Base-by-base conservation (phyloP, 1,140 invertebrate species). In the Agrypnia vestita region DNA sequence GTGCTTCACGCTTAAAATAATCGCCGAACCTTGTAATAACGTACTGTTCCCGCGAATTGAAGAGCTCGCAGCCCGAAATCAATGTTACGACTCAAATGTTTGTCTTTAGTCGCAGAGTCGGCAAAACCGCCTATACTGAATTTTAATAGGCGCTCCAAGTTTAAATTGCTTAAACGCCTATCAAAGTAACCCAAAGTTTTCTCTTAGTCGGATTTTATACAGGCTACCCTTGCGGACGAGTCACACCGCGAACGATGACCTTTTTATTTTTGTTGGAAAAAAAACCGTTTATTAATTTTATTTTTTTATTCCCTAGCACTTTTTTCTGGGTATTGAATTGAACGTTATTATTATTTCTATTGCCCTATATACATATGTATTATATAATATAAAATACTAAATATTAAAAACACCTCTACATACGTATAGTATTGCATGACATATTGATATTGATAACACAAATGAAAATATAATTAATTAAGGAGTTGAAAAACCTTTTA, bases 71-170 rank as follows among this genome's bases (percentile, higher is more conserved):
- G 8, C n/a, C 49, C 49, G 49, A 80, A 80, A 80, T 80, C 79
- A 80, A 80, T 80, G 79, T 64, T 80, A 67, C 69, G 73, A 62
- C 56, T 80, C 43, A 35, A 76, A 76, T 80, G 74, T 80, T 80
- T 80, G 75, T 80, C 71, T 75, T 80, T 59, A 55, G 67, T 75
- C 74, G 72, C 79, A 69, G 79, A 75, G 74, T 76, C 79, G 74
- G 79, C 79, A 75, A 80, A 51, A 76, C 53, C 46, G 79, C 64
- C 46, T 64, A n/a, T 51, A 25, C 73, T 55, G 79, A 80, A 80
- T 80, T 80, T 80, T 80, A 80, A 80, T 80, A 72, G 72, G 72
- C 46, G 51, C 61, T 62, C 25, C 55, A 59, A 80, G 78, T 61
- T 76, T 62, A 75, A 76, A 80, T 75, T 75, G 64, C 61, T 72